A percentile compares a stretch with the other conserved stretches of the same genome.
phyloP scores from a whole-genome alignment of 1,140 invertebrate species.

The Cydia pomonella region DNA sequence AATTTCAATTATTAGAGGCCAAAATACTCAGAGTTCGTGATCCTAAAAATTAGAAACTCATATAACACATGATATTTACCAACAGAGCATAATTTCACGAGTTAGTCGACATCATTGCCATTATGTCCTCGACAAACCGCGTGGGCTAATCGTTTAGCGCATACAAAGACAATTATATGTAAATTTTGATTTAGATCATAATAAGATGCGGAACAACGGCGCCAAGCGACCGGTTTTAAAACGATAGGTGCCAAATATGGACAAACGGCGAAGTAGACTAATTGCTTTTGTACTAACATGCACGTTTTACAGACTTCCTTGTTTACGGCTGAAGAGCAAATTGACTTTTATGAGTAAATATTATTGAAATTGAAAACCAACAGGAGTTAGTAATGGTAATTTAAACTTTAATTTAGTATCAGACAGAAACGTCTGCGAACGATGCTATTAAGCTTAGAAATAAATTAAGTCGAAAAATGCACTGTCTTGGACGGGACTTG shows the following conservation, averaged over 20 bases:
- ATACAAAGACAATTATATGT: constrained; percentile 45
- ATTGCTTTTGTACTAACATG: constrained; percentile 44
- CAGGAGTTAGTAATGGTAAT: no score
- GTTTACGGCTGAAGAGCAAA: not conserved
- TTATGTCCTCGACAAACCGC: constrained; percentile 7
- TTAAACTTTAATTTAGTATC: no score
- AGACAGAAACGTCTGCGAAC: no score
- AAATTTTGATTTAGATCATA: constrained; percentile 46
- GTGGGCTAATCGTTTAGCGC: constrained; percentile 26
- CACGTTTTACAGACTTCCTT: constrained; percentile 24
- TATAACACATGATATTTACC: not conserved
- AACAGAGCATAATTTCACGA: not conserved
- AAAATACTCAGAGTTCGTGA: no score
- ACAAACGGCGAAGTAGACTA: constrained; percentile 33
- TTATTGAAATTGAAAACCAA: not conserved
- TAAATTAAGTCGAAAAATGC: no score
- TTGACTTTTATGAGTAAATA: not conserved
- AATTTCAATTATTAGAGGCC: no score
- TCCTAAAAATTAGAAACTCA: no score
- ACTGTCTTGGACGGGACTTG: no score
- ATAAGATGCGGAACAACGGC: constrained; percentile 43
- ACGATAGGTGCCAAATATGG: constrained; percentile 44
- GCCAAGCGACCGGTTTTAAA: constrained; percentile 46
- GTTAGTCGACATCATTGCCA: constrained; percentile 2
- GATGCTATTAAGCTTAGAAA: no score